Percentiles rank a stretch among this genome's conserved stretches.
phyloP scores from a whole-genome alignment of 2,888 invertebrate genomes.

The Ornithoptera alexandrae region DNA sequence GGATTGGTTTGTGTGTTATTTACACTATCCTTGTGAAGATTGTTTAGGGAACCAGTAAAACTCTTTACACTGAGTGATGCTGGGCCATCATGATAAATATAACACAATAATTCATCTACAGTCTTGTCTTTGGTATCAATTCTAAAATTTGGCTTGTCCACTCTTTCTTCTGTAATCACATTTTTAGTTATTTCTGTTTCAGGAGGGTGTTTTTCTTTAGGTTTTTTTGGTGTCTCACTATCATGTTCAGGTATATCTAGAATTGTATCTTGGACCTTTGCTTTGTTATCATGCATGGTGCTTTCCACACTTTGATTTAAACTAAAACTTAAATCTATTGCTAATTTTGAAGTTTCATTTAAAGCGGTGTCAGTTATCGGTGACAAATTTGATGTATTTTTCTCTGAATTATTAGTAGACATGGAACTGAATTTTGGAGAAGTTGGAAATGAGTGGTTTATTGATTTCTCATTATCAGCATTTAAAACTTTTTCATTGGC shows the following conservation, averaged over 20 bases:
- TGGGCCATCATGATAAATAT: conserved; percentile 50
- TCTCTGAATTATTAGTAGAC: conserved; percentile 35
- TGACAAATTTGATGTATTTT: conserved; percentile 41
- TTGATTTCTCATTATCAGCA: conserved; percentile 18
- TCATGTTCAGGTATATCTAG: conserved; percentile 55
- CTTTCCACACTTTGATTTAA: conserved; percentile 48
- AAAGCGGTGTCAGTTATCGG: conserved; percentile 36
- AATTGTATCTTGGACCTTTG: conserved; percentile 31
- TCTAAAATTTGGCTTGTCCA: conserved; percentile 40
- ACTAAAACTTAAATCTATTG: conserved; percentile 58
- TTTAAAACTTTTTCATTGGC: conserved; percentile 34
- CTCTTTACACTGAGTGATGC: conserved; percentile 62
- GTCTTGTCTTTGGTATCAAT: conserved; percentile 42
- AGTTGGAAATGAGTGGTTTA: conserved; percentile 20
- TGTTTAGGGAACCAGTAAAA: conserved; percentile 71
- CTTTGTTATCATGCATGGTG: conserved; percentile 38
- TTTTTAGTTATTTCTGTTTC: conserved; percentile 1
- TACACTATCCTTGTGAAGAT: conserved; percentile 59
- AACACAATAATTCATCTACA: conserved; percentile 42
- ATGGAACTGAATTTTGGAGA: conserved; percentile 28
- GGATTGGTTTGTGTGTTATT: conserved; percentile 49
- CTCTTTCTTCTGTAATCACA: conserved; percentile 3
- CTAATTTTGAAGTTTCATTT: conserved; percentile 48
- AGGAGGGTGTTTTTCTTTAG: neutral
- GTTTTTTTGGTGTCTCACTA: conserved; percentile 9